Percentiles rank a stretch among this genome's conserved stretches.
Conservation (phyloP, 2,113 vertebrate genomes). For the Gracilinanus agilis region DNA sequence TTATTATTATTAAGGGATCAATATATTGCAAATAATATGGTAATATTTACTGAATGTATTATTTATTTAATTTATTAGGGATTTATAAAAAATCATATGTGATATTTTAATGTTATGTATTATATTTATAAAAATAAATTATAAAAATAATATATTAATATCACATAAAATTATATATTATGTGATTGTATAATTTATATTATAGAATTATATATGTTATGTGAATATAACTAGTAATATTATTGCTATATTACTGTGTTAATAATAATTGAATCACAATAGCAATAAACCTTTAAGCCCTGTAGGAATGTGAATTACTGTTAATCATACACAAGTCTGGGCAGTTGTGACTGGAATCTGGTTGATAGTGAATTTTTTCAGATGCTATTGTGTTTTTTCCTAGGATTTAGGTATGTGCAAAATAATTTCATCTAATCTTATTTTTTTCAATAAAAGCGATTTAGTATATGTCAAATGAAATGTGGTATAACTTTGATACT, state of each 20-base stretch:
- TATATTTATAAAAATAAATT: no score
- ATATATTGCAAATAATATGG: neutral
- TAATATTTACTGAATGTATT: neutral
- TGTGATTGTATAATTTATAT: neutral
- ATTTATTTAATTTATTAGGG: neutral
- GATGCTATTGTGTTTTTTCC: neutral
- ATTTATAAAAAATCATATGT: neutral
- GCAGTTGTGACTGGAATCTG: neutral
- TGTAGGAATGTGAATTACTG: neutral
- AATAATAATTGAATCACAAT: neutral
- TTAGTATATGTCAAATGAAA: neutral
- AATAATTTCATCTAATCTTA: neutral
- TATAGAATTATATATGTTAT: neutral
- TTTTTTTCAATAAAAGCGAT: neutral
- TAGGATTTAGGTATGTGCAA: neutral
- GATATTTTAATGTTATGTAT: no score
- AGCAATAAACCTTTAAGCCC: neutral
- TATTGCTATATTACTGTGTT: neutral
- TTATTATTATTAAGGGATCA: neutral
- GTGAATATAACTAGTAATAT: neutral
- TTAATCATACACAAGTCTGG: neutral
- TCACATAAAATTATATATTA: neutral
- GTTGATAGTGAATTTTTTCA: neutral
- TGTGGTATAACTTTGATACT: neutral
- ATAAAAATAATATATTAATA: no score